Evolutionary conservation across 2,113 vertebrate genomes (phyloP).

Genomic region (Caracal caracal): DNA sequence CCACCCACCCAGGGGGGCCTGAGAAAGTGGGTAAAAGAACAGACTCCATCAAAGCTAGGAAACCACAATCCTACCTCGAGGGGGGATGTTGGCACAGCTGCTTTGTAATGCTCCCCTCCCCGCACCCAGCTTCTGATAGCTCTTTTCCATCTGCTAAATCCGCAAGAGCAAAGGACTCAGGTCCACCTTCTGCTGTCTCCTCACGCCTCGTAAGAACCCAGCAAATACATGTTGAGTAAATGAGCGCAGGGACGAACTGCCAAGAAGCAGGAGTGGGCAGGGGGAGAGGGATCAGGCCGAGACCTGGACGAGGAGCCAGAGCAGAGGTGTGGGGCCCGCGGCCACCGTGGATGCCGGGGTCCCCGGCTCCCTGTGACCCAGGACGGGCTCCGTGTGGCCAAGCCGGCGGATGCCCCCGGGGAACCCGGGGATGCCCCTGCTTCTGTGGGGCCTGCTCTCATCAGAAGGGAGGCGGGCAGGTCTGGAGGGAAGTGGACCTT

Average conservation of each 20-base stretch:
- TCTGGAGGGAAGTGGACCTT: not conserved
- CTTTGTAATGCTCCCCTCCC: no score
- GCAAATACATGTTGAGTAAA: fast-evolving
- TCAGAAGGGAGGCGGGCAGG: slow-evolving; percentile 40
- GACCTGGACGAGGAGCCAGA: fast-evolving
- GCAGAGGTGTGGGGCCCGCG: fast-evolving
- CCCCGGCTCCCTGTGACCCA: fast-evolving
- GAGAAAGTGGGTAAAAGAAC: fast-evolving
- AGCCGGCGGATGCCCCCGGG: fast-evolving
- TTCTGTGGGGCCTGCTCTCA: slow-evolving; percentile 43
- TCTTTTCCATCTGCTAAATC: not conserved
- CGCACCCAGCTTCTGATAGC: no score
- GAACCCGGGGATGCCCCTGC: no score
- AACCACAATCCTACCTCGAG: fast-evolving
- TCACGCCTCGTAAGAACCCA: fast-evolving
- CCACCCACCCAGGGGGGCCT: fast-evolving
- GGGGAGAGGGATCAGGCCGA: no score
- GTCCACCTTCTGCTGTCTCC: no score
- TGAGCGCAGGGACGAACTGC: fast-evolving
- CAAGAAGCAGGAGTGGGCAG: not conserved
- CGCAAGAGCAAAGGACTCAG: not conserved
- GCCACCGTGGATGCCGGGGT: fast-evolving
- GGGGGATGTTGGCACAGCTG: not conserved
- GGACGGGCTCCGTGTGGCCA: fast-evolving
- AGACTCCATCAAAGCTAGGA: no score